Base-by-base conservation (phyloP, 2,797 vertebrate genomes). In the Lacerta viridis region DNA sequence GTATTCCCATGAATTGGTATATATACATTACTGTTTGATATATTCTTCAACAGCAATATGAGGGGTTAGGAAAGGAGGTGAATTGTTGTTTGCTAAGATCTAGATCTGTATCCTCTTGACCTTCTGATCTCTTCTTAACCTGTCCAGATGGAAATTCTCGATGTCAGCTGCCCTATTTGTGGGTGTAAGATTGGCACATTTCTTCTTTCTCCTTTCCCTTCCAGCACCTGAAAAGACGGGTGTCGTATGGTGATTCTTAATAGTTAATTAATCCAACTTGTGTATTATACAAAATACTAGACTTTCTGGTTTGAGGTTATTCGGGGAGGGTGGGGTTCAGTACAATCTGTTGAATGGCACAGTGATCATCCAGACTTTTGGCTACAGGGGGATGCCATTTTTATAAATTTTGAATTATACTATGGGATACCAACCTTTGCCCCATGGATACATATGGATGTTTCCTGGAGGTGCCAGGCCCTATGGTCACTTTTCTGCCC, bases 51-150 rank as follows among this genome's bases (percentile, higher is more conserved):
- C 84, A 87, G 0, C 4, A 81, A 39, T 84, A 77, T 78, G 85
- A 90, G 71, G 83, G 91, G 41, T 91, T 80, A 80, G 39, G 84
- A 72, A 80, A 91, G 86, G 69, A 82, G 74, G 39, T 66, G 89
- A 90, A 88, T 92, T 23, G 0, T 59, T 91, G 91, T 68, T 94
- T 90, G 86, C 87, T 75, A 78, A 59, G 66, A 84, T 91, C 90
- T 92, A 87, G 0, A 17, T 88, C 61, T 82, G 17, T 94, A 88
- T 93, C 88, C 92, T 94, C 77, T 90, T 93, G 87, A 90, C 78
- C 25, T 84, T 84, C 69, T 93, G 75, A 93, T 94, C 92, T 93
- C 90, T 80, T 92, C 76, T 92, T 90, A 91, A 93, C 64, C 92
- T 90, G 81, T 50, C 74, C 88, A 88, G 80, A 88, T 89, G 78